A percentile compares a stretch with the other conserved stretches of the same genome.
These are phyloP conservation scores for Scrobipalpa atriplicella DNA, from an alignment of 2,888 invertebrate genomes.

Conservation along the genomic window DNA sequence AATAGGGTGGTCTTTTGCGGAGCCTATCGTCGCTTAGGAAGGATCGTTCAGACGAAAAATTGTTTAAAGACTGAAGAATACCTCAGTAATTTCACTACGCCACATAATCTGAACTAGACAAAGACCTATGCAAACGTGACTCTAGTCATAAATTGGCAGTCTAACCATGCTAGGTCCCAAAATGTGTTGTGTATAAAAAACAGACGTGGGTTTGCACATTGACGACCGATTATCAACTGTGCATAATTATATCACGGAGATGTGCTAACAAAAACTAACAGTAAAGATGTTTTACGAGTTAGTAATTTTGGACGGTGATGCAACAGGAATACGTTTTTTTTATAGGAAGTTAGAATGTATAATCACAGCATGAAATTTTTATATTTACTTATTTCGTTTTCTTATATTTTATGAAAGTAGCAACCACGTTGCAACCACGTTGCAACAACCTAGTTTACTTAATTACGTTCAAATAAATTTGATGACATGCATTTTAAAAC, in stretches of 20 bases:
- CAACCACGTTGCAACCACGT: neutral
- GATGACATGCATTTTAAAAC: neutral
- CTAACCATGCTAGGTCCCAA: neutral
- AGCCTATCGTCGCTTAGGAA: too few relatives aligned
- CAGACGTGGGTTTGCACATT: neutral
- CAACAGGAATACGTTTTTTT: neutral
- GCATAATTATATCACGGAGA: neutral
- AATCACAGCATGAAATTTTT: too few relatives aligned
- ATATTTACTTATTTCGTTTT: too few relatives aligned
- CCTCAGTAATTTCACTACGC: neutral
- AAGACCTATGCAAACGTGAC: neutral
- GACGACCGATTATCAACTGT: neutral
- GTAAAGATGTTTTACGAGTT: neutral
- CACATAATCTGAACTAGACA: neutral
- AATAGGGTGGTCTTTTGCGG: too few relatives aligned
- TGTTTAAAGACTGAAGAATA: neutral
- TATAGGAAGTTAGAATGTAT: too few relatives aligned
- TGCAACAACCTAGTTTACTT: neutral
- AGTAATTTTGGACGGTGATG: neutral
- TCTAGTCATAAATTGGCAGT: neutral
- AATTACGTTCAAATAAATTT: neutral
- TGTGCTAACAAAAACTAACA: neutral
- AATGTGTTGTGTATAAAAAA: constrained; percentile 9
- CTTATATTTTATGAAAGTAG: neutral
- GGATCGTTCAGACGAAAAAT: too few relatives aligned